phyloP scores from a whole-genome alignment of 2,113 vertebrate genomes.

The Neotoma lepida region DNA sequence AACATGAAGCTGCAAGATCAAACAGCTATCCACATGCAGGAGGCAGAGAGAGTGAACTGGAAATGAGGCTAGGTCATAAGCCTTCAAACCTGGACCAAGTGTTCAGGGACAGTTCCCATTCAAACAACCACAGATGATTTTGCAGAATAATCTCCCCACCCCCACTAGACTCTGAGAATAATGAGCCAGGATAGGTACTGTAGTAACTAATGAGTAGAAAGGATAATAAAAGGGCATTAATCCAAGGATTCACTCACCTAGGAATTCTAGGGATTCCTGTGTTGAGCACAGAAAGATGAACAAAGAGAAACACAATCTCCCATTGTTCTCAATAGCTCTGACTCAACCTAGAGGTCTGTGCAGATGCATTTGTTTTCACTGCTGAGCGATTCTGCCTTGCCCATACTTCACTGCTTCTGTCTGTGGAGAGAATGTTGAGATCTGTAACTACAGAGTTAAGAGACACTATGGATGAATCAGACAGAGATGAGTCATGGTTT shows the following conservation, averaged over 20 bases:
- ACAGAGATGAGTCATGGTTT: constrained; percentile 65
- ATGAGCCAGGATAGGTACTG: neutral
- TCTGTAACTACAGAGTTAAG: constrained; percentile 22
- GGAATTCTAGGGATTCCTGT: neutral
- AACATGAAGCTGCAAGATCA: neutral
- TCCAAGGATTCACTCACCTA: neutral
- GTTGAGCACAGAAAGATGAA: neutral
- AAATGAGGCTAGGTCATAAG: neutral
- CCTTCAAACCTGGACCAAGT: neutral
- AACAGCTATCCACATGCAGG: neutral
- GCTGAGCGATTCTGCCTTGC: neutral
- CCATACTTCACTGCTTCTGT: neutral
- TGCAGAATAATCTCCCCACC: neutral
- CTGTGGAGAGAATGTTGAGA: neutral
- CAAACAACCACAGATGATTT: neutral
- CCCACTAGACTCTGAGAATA: neutral
- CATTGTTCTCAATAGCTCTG: neutral
- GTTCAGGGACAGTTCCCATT: neutral
- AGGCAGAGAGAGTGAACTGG: neutral
- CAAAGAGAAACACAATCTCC: neutral
- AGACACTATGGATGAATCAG: constrained; percentile 40
- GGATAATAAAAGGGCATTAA: neutral
- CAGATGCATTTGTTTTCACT: neutral
- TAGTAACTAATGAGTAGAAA: neutral
- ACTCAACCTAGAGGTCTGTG: neutral